These are phyloP conservation scores for Aplocera efformata DNA, from an alignment of 2,888 invertebrate genomes.

Conservation along the genomic window DNA sequence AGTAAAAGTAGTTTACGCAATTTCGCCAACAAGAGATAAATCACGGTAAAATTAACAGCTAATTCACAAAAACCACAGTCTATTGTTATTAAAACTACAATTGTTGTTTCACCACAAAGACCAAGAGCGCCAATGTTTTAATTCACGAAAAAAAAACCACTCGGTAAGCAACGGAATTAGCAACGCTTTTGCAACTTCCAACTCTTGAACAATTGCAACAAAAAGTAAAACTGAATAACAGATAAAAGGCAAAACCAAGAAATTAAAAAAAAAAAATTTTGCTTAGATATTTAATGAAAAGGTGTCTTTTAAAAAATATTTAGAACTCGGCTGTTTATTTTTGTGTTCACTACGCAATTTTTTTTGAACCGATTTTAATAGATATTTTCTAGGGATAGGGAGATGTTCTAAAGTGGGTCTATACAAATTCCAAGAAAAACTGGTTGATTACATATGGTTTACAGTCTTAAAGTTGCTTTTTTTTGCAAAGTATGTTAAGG, in stretches of 20 bases:
- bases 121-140: slow-evolving; percentile 18
- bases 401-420: too few relatives aligned
- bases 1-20: slow-evolving; percentile 9
- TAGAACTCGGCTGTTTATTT: too few relatives aligned
- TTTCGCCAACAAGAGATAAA: slow-evolving; percentile 7
- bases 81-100: slow-evolving; percentile 30
- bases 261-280: too few relatives aligned
- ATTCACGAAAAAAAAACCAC: slow-evolving; percentile 22
- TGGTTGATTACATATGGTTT: too few relatives aligned
- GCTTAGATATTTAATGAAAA: too few relatives aligned
- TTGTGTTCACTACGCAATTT: too few relatives aligned
- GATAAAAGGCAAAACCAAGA: slow-evolving; percentile 7
- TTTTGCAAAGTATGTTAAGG: too few relatives aligned
- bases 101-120: slow-evolving; percentile 25
- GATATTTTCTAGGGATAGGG: too few relatives aligned
- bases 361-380: too few relatives aligned
- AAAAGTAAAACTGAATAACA: slow-evolving; percentile 4
- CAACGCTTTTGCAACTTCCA: slow-evolving; percentile 15
- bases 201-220: slow-evolving; percentile 9
- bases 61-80: slow-evolving; percentile 19
- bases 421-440: too few relatives aligned
- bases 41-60: slow-evolving; percentile 15
- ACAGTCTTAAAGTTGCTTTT: too few relatives aligned
- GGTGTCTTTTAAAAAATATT: too few relatives aligned
- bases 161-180: slow-evolving; percentile 5